Evolutionary conservation across 1,140 invertebrate genomes (phyloP), one percentile per base, ranked within the genome.

Genomic region (Caerostris extrusa): DNA sequence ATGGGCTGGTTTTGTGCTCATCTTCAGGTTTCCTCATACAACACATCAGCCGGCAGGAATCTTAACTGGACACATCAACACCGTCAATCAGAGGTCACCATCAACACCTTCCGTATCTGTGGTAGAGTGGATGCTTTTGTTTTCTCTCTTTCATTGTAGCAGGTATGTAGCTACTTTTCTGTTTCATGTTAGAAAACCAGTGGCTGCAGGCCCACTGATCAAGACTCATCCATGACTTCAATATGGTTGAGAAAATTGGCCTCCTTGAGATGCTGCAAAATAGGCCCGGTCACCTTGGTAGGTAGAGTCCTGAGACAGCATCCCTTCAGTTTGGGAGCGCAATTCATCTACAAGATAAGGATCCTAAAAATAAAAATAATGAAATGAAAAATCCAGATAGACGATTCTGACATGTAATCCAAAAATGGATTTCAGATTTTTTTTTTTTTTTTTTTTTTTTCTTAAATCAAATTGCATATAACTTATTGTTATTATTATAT

Each of bases 301-400:
- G 94, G 98, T 98, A 8, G 98, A 99, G 96, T 99, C 98, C 96
- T 99, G 98, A 5, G 98, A 99, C 95, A 99, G 96, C 94, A 99
- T 97, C 77, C 98, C 98, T 95, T 99, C 98, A 96, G 98, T 98
- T 96, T 99, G 98, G 57, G 98, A 99, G 95, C 98, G 98, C 96
- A 98, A 98, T 95, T 99, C 98, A 94, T 98, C 98, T 94, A 97
- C 97, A 69, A 98, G 97, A 95, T 98, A 98, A 56, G 97, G 98
- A 96, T 99, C 98, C 96, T 99, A 60, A 94, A 95, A 56, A 60
- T 34, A 3, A n/a, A n/a, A 7, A 67, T n/a, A 67, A 12, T 14
- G 17, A 67, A 14, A 67, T 14, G 64, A n/a, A 67, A 67, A 12
- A 67, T 67, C 7, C 64, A 67, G n/a, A 34, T 34, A 34, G 34